Conservation (phyloP, 2,888 invertebrate genomes). For the Gerosis bhagava region DNA sequence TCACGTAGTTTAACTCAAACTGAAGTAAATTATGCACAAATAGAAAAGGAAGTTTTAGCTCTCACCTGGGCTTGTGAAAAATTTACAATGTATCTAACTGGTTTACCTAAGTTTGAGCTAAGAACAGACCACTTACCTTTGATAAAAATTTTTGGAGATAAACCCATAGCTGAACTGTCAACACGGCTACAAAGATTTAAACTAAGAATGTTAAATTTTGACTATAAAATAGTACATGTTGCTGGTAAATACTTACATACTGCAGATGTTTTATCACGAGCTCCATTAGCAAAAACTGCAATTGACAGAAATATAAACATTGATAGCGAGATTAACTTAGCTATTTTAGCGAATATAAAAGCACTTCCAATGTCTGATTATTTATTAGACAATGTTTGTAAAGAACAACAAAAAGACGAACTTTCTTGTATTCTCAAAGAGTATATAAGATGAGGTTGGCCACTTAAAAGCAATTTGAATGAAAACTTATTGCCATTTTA, state of each 20-base stretch:
- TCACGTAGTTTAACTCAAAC: background rate
- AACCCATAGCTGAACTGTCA: conserved; percentile 5
- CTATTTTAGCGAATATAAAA: background rate
- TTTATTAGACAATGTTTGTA: no score
- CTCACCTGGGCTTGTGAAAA: conserved; percentile 2
- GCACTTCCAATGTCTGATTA: background rate
- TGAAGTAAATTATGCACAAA: conserved; percentile 1
- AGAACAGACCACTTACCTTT: conserved; percentile 2
- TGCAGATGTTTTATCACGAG: background rate
- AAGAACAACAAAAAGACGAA: no score
- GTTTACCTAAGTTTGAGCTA: background rate
- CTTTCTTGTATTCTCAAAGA: no score
- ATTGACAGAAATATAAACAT: background rate
- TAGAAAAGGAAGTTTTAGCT: conserved; percentile 5
- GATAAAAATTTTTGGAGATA: background rate
- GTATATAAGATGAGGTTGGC: no score
- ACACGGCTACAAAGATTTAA: conserved; percentile 1
- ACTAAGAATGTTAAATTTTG: background rate
- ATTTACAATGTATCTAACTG: conserved; percentile 2
- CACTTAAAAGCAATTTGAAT: no score
- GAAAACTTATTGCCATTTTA: no score
- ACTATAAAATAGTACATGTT: background rate
- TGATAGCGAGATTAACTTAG: background rate
- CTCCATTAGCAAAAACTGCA: background rate
- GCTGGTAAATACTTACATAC: conserved; percentile 4